phyloP scores from a whole-genome alignment of 1,140 invertebrate species.

The Thalassaphorura encarpata region DNA sequence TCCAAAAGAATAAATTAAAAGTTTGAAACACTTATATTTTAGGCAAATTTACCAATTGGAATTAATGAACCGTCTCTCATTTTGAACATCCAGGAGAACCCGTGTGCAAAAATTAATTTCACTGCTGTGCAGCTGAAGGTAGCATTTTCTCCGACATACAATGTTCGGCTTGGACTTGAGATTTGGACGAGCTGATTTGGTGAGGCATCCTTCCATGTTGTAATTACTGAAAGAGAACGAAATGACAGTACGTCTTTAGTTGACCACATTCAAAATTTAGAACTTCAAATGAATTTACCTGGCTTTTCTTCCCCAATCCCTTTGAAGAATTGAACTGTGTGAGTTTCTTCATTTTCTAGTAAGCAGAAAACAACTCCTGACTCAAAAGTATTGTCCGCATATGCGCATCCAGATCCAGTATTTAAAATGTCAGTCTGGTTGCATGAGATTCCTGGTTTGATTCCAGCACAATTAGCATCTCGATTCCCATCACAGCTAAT shows the following conservation, averaged over 20 bases:
- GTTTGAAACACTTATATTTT: too few relatives aligned
- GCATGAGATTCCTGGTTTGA: background rate
- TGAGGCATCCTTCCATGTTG: background rate
- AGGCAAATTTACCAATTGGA: background rate
- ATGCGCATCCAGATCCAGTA: background rate
- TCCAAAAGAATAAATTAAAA: background rate
- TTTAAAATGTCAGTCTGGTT: background rate
- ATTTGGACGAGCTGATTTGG: background rate
- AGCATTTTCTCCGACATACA: background rate
- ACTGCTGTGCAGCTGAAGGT: background rate
- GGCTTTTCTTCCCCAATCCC: background rate
- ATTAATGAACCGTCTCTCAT: slow-evolving; percentile 2
- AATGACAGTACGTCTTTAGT: background rate
- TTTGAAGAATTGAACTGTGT: background rate
- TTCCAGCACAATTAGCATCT: background rate
- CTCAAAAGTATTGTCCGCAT: background rate
- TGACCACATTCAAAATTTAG: background rate
- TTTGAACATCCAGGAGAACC: background rate
- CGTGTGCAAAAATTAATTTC: slow-evolving; percentile 2
- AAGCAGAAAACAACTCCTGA: background rate
- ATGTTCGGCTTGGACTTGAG: background rate
- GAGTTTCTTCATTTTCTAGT: background rate
- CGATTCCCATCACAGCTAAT: background rate
- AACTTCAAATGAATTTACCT: background rate
- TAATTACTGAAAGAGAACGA: slow-evolving; percentile 1